Base-by-base conservation (phyloP, 2,113 vertebrate genomes). In the Sorex araneus region DNA sequence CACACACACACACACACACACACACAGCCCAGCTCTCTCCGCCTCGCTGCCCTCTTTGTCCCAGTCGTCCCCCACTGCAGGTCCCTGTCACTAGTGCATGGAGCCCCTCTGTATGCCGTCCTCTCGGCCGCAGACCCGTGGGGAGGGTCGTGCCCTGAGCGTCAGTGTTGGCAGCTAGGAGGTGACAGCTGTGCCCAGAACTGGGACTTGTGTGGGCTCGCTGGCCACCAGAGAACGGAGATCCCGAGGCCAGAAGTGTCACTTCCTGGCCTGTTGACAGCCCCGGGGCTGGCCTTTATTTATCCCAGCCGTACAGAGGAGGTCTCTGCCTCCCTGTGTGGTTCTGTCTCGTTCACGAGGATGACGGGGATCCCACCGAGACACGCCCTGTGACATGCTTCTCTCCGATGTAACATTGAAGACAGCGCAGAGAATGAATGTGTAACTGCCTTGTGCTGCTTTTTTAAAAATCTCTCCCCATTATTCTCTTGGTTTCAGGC, bases 401-500 rank as follows among this genome's bases (percentile, higher is more conserved):
- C 67, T 25, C 28, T 87, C 36, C 12, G 57, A 0, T 60, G 28
- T 83, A 67, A n/a, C 19, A 63, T 0, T 85, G 85, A 92, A 80
- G 57, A 15, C 0, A 0, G 3, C n/a, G 15, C 21, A 36, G 11
- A 83, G 75, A 83, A 47, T 70, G 79, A 94, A 40, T 40, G 60
- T 8, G 5, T 8, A 5, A 4, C 75, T 60, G 23, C 63, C 18
- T 79, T 66, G 25, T 6, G 36, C 45, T 70, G 6, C 0, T 75
- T 93, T 94, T 92, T 84, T 40, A 4, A 4, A 40, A 40, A 40
- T 40, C 92, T 0, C 73, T 32, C 18, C 69, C 69, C 74, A 21
- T 50, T 76, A 73, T 0, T 9, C 28, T 95, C 93, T 95, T 81
- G 60, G 32, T 90, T 86, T 54, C 97, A 99, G 99, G 99, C 87